These are phyloP conservation scores for Metallyticus violacea DNA, from an alignment of 2,888 invertebrate genomes.

Conservation along the genomic window DNA sequence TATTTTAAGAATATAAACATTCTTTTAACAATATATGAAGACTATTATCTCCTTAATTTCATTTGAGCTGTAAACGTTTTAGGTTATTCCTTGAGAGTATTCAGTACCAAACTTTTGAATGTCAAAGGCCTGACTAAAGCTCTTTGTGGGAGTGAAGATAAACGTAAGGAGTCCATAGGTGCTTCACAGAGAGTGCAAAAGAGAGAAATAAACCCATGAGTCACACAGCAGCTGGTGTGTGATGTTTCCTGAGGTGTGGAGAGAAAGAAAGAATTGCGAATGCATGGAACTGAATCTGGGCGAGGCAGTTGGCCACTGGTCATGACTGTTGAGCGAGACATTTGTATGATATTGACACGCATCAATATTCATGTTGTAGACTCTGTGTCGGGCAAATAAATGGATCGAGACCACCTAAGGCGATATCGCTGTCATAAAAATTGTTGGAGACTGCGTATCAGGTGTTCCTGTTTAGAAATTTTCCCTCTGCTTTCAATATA, in stretches of 20 bases:
- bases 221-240: neutral
- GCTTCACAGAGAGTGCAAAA: too few relatives aligned
- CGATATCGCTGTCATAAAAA: neutral
- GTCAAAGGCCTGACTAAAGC: too few relatives aligned
- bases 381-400: neutral
- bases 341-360: neutral
- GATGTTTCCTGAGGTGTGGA: neutral
- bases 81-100: too few relatives aligned
- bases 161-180: too few relatives aligned
- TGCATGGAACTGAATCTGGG: too few relatives aligned
- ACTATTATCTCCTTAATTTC: too few relatives aligned
- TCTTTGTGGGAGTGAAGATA: too few relatives aligned
- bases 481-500: neutral
- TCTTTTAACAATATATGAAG: too few relatives aligned
- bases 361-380: neutral
- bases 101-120: too few relatives aligned
- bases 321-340: neutral
- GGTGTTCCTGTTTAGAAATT: too few relatives aligned
- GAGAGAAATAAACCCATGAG: neutral
- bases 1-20: too few relatives aligned
- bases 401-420: neutral
- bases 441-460: neutral
- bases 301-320: neutral
- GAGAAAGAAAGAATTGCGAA: neutral
- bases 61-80: too few relatives aligned